These are phyloP conservation scores for Pagrus major DNA, from an alignment of 2,113 vertebrate genomes.

Conservation along the genomic window DNA sequence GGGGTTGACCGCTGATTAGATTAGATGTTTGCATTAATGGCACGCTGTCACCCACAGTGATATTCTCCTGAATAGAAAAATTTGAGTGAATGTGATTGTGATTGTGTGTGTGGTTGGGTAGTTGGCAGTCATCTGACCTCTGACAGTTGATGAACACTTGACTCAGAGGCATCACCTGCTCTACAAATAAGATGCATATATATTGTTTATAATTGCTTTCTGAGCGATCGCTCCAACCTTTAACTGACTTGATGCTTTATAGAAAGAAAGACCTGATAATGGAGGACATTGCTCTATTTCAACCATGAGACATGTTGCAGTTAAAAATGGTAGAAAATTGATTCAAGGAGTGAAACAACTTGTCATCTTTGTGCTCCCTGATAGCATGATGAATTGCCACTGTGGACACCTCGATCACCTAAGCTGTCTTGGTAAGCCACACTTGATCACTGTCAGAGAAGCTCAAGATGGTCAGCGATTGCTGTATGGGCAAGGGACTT, in stretches of 20 bases:
- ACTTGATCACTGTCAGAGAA: conserved; percentile 85
- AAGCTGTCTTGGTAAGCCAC: conserved; percentile 77
- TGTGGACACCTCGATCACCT: conserved; percentile 83
- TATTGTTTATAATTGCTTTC: conserved; percentile 53
- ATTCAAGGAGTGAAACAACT: conserved; percentile 79
- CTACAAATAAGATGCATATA: conserved; percentile 40
- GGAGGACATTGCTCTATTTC: conserved; percentile 41
- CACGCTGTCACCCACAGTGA: conserved; percentile 28
- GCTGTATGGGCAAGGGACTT: conserved; percentile 58
- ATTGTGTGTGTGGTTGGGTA: conserved; percentile 3
- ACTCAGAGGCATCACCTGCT: conserved; percentile 57
- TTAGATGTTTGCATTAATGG: conserved; percentile 57
- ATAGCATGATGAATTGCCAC: conserved; percentile 85
- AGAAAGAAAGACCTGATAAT: conserved; percentile 35
- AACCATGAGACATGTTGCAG: conserved; percentile 56
- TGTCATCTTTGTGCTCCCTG: conserved; percentile 77
- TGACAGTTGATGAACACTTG: conserved; percentile 60
- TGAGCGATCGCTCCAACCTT: conserved; percentile 12
- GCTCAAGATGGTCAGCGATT: conserved; percentile 77
- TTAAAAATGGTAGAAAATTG: conserved; percentile 74
- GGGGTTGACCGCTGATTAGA: conserved; percentile 65
- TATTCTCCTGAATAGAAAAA: conserved; percentile 41
- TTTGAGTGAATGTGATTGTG: conserved; percentile 15
- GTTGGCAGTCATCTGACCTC: conserved; percentile 36
- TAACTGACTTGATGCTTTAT: conserved; percentile 16